Conservation (phyloP, 2,113 vertebrate species). For the Centropus bengalensis region DNA sequence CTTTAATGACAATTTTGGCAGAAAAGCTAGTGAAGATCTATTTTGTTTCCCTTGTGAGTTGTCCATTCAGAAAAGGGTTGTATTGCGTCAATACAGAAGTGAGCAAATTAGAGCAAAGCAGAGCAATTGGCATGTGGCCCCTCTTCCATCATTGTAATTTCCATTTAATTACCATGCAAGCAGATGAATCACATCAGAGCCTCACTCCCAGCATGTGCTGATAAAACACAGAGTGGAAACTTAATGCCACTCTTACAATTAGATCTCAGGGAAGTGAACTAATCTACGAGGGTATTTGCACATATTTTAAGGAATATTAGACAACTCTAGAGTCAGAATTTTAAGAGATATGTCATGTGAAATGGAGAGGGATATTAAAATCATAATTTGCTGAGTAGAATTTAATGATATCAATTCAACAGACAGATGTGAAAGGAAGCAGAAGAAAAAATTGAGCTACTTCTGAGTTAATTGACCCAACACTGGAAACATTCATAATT, state of each 20-base stretch:
- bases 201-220: background rate
- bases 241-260: background rate
- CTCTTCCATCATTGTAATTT: background rate
- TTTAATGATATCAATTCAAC: background rate
- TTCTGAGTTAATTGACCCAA: constrained; percentile 16
- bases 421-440: background rate
- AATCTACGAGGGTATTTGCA: background rate
- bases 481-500: background rate
- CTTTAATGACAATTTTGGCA: background rate
- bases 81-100: background rate
- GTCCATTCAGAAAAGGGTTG: background rate
- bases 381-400: background rate
- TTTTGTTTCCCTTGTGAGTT: background rate
- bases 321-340: background rate
- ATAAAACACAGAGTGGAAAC: background rate
- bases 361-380: background rate
- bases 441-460: constrained; percentile 7
- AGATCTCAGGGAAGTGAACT: background rate
- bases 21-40: background rate
- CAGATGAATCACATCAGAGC: background rate
- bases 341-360: background rate
- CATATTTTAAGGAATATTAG: background rate
- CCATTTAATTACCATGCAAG: constrained; percentile 1
- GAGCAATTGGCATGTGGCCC: background rate
- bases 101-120: constrained; percentile 13